Conservation (phyloP, 1,140 invertebrate genomes). For the Megalonaias nervosa region DNA sequence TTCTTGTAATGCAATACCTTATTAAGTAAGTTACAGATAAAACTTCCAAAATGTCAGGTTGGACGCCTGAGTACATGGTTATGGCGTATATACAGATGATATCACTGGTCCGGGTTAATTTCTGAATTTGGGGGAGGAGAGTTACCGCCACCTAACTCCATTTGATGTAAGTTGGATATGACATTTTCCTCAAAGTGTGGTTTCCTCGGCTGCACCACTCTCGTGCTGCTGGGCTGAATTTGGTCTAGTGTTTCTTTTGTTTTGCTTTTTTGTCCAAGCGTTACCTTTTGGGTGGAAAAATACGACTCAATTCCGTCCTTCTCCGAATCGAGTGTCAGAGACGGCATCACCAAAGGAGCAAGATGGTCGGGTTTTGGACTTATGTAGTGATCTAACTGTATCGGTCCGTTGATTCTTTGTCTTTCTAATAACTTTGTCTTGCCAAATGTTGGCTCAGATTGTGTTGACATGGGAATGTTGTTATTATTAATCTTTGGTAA, state of each 20-base stretch:
- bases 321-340: conserved; percentile 6
- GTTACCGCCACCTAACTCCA: conserved; percentile 10
- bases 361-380: conserved; percentile 24
- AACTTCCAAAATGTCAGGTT: too few relatives aligned
- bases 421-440: conserved; percentile 7
- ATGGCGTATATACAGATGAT: too few relatives aligned
- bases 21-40: too few relatives aligned
- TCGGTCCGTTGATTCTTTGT: conserved; percentile 29
- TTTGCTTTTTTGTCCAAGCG: conserved; percentile 16
- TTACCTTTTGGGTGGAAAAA: conserved; percentile 15
- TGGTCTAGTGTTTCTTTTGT: conserved; percentile 21
- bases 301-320: conserved; percentile 15
- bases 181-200: not conserved
- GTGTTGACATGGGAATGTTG: conserved; percentile 2
- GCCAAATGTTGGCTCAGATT: conserved; percentile 14
- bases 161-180: conserved; percentile 14
- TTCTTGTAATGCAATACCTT: too few relatives aligned
- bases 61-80: too few relatives aligned
- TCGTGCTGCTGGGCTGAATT: not conserved
- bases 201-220: not conserved
- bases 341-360: conserved; percentile 22
- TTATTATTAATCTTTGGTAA: conserved; percentile 8
- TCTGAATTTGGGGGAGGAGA: conserved; percentile 31
- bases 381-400: conserved; percentile 24
- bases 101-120: too few relatives aligned